A percentile compares a stretch with the other conserved stretches of the same genome.
These are phyloP conservation scores for Oncorhynchus clarkii DNA, from an alignment of 2,113 vertebrate species.

Conservation along the genomic window DNA sequence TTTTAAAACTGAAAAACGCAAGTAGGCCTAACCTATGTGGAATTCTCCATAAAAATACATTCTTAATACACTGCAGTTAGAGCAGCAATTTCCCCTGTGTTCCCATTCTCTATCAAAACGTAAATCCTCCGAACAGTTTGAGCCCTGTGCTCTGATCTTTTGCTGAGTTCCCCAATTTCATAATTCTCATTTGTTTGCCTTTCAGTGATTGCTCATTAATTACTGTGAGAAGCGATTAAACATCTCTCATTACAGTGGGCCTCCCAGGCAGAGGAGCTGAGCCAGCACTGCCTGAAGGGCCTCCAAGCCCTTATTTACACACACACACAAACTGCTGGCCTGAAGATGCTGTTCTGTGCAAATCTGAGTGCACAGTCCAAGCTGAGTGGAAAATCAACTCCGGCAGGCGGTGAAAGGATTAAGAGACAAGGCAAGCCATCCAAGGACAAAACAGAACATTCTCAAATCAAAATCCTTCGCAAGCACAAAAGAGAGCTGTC, in stretches of 20 bases:
- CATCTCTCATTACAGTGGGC: conserved; percentile 43
- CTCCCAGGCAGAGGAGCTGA: conserved; percentile 48
- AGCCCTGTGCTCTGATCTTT: conserved; percentile 44
- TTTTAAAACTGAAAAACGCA: no score
- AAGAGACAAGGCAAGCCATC: conserved; percentile 32
- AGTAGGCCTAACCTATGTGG: no score
- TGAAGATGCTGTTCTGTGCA: conserved; percentile 42
- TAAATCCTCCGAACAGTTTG: conserved; percentile 39
- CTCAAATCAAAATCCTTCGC: conserved; percentile 25
- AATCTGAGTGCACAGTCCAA: conserved; percentile 27
- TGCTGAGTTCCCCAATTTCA: conserved; percentile 3
- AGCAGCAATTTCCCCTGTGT: no score
- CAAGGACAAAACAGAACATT: conserved; percentile 31
- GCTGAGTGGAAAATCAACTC: conserved; percentile 40
- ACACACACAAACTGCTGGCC: background rate
- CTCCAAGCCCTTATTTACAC: conserved; percentile 22
- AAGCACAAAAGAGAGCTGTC: conserved; percentile 28
- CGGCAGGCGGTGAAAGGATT: conserved; percentile 20
- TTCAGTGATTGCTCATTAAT: conserved; percentile 67
- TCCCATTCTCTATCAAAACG: conserved; percentile 8
- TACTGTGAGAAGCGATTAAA: conserved; percentile 56
- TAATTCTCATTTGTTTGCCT: conserved; percentile 54
- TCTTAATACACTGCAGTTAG: no score
- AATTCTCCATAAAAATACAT: no score
- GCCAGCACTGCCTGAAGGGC: conserved; percentile 39